Base-by-base conservation (phyloP, 2,797 vertebrate genomes). In the Propithecus deckenii region DNA sequence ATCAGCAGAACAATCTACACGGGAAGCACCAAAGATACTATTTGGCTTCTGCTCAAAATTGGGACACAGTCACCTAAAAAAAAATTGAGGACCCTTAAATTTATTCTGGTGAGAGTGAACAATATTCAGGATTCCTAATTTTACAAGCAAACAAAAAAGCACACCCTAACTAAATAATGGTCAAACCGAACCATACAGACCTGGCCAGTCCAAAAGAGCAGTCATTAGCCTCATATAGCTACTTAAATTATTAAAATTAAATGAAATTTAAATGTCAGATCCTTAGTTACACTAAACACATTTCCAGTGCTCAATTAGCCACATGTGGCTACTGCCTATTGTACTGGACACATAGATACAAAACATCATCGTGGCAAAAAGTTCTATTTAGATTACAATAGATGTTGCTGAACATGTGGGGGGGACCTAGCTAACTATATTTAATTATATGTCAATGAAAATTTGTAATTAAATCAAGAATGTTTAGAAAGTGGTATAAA, bases 91-190 rank as follows among this genome's bases (percentile, higher is more conserved):
- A 78, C 52, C 7, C 61, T 86, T 86, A 83, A 67, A 71, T 83
- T 23, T 92, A 50, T 81, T 75, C 30, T 46, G 13, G 41, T 69
- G 23, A 14, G 20, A 87, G 8, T 12, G 6, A 94, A 90, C 59
- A 92, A 90, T 89, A 93, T 67, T 95, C 18, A 96, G 81, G 46
- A 93, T 55, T 85, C 48, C 11, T 65, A 93, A 69, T 67, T 97
- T 96, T 46, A 97, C 2, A 81, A 71, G 74, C 30, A 95, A 89
- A 94, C n/a, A 81, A 65, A 89, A 83, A 89, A 69, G 12, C 35
- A 92, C 17, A 71, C 15, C 48, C 63, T 84, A 84, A 76, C n/a
- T 76, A 93, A 84, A 52, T 65, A 86, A 94, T 3, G 52, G 9
- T 32, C 80, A 25, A 96, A 57, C 22, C 48, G 94, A 91, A 93